Conservation (phyloP, 2,888 invertebrate species). For the Actias luna region DNA sequence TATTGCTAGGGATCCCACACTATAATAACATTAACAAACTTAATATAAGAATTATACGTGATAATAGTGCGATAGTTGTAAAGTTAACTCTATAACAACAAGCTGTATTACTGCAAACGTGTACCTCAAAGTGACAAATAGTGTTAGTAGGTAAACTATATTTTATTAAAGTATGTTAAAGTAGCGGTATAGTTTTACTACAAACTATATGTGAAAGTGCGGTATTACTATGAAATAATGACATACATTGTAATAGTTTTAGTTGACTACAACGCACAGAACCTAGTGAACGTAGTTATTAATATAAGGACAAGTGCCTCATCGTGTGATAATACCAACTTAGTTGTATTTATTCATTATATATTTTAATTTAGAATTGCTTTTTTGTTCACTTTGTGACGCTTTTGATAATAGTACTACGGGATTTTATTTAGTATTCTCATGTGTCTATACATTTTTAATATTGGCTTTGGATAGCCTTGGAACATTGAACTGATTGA, state of each 20-base stretch:
- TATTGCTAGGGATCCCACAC: too few species aligned
- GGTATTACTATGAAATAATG: background rate
- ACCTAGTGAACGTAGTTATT: background rate
- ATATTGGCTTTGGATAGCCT: too few species aligned
- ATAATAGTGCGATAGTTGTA: background rate
- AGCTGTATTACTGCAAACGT: background rate
- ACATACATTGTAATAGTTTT: background rate
- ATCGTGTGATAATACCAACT: conserved; percentile 43
- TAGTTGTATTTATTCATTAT: conserved; percentile 21
- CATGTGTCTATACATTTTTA: too few species aligned
- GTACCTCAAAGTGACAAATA: background rate
- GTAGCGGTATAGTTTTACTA: background rate
- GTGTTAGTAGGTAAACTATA: too few species aligned
- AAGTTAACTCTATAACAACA: background rate
- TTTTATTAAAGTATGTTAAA: too few species aligned
- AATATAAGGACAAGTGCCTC: conserved; percentile 42
- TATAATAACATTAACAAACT: too few species aligned
- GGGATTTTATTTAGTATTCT: too few species aligned
- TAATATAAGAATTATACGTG: too few species aligned
- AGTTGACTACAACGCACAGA: background rate
- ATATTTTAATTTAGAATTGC: background rate
- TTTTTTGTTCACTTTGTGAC: background rate
- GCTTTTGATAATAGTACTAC: too few species aligned
- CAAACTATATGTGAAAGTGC: background rate
- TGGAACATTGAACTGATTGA: too few species aligned